Evolutionary conservation across 2,797 vertebrate genomes (phyloP), one percentile per base, ranked within the genome.

Genomic region (Diglossa cyanea): DNA sequence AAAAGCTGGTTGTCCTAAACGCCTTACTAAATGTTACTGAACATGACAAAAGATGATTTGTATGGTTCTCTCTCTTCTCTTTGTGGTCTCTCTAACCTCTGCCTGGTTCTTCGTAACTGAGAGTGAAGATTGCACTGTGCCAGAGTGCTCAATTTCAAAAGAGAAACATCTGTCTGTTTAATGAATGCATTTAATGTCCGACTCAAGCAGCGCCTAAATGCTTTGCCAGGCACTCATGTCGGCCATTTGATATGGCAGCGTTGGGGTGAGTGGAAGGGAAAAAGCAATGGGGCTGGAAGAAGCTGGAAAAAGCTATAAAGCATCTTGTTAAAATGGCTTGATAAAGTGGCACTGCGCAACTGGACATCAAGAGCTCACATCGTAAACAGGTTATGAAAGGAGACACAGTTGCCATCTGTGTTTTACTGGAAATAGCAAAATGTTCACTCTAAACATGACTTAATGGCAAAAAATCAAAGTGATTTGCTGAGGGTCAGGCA

Each of bases 11-110:
- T 82, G 35, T 82, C 67, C 66, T 82, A 82, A 70, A 61, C 39
- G 48, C 63, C 23, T 68, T 55, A 70, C 51, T 37, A 87, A 82
- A 79, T 37, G 51, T 88, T 70, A 80, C 44, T 60, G 55, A 86
- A 39, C 30, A 19, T 0, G 3, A 83, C 57, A 86, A 70, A 91
- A 80, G 33, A 48, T 83, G 4, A 77, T 83, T 90, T 90, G 57
- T 71, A 14, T 50, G 72, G 15, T 28, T 76, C 14, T 66, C 28
- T 72, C 10, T 94, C 17, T 58, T 77, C 47, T 66, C 44, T 55
- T 82, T 94, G 57, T 88, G 75, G 57, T 94, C 33, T 83, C 65
- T 70, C 68, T 94, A 67, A 71, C 86, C 47, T 93, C 58, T 91
- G 53, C 30, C 62, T 92, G 47, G n/a, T 30, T 93, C 23, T 60